phyloP scores from a whole-genome alignment of 2,797 vertebrate species.

The Megalops cyprinoides region DNA sequence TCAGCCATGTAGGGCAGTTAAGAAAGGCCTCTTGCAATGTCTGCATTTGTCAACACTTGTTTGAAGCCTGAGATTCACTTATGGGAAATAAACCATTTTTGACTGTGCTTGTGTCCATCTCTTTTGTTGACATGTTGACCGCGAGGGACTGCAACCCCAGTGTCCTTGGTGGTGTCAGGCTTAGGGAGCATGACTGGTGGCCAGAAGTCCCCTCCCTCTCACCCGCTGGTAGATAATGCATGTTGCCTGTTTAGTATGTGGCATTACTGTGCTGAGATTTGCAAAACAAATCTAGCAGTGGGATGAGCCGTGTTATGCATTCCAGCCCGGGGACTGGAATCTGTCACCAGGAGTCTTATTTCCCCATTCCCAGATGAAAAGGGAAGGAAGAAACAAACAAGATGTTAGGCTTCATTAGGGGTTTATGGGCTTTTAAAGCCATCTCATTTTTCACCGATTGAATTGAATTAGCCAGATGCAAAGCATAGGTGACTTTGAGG shows the following conservation, averaged over 20 bases:
- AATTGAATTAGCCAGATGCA: slow-evolving; percentile 11
- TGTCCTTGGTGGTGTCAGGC: not conserved
- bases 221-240: slow-evolving; percentile 6
- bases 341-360: not conserved
- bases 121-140: not conserved
- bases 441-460: slow-evolving; percentile 21
- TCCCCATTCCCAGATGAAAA: not conserved
- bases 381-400: slow-evolving; percentile 1
- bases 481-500: slow-evolving; percentile 18
- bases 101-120: not conserved
- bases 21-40: not conserved
- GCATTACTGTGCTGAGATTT: not conserved
- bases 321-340: slow-evolving; percentile 16
- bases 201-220: not conserved
- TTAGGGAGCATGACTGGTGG: slow-evolving; percentile 14
- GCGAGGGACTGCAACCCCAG: not conserved
- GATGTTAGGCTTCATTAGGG: slow-evolving; percentile 15
- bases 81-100: slow-evolving; percentile 47
- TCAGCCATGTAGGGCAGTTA: not conserved
- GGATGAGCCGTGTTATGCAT: not conserved
- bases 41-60: slow-evolving; percentile 1
- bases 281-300: not conserved
- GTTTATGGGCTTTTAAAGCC: not conserved
- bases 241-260: not conserved
- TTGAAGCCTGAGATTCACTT: slow-evolving; percentile 8